These are phyloP conservation scores for Poecilobothrus nobilitatus DNA, from an alignment of 2,888 invertebrate genomes.

Conservation along the genomic window DNA sequence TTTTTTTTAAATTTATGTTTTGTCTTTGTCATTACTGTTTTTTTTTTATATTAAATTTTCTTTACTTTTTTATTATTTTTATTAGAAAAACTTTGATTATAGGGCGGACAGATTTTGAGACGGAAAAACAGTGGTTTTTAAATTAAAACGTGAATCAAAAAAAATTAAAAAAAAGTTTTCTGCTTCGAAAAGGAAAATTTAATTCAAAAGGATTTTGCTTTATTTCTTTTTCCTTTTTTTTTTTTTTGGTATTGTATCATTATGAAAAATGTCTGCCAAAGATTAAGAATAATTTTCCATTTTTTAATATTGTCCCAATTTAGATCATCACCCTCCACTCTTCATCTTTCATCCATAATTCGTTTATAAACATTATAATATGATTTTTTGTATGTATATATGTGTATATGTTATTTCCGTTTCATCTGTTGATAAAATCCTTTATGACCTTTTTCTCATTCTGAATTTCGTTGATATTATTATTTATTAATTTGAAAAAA, in stretches of 20 bases:
- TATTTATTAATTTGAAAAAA: slow-evolving; percentile 3
- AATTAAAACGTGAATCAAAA: background rate
- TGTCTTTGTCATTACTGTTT: too few species aligned
- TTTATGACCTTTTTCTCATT: background rate
- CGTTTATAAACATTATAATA: background rate
- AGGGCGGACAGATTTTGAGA: background rate
- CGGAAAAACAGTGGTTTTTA: background rate
- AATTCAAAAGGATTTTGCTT: too few species aligned
- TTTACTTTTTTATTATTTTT: too few species aligned
- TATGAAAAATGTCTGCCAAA: background rate
- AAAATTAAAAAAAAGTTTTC: too few species aligned
- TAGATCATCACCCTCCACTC: too few species aligned
- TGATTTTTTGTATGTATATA: background rate
- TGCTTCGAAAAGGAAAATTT: too few species aligned
- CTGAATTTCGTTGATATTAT: background rate
- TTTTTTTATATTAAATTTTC: too few species aligned
- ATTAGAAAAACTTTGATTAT: too few species aligned
- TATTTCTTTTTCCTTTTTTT: too few species aligned
- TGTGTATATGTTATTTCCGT: slow-evolving; percentile 6
- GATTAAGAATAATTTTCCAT: background rate
- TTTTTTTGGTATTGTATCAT: background rate
- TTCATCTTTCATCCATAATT: too few species aligned
- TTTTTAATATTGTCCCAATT: too few species aligned
- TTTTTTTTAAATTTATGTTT: too few species aligned
- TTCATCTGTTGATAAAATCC: slow-evolving; percentile 6